Evolutionary conservation across 2,888 invertebrate genomes (phyloP).

Genomic region (Platerodrilus igneus): DNA sequence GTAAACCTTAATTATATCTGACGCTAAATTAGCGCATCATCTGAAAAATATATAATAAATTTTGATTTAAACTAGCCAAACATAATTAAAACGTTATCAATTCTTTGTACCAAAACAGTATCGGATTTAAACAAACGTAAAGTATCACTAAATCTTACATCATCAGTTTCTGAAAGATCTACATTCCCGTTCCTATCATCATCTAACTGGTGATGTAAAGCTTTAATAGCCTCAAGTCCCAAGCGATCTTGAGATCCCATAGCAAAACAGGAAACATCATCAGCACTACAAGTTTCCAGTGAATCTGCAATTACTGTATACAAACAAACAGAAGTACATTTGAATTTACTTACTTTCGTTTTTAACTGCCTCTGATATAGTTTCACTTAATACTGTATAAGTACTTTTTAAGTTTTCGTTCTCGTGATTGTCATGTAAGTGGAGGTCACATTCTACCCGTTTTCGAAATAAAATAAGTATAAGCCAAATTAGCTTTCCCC

Average conservation of each 20-base stretch:
- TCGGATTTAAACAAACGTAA: slow-evolving; percentile 1
- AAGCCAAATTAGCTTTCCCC: too few species aligned
- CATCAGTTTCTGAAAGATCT: slow-evolving; percentile 95
- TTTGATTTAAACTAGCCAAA: too few species aligned
- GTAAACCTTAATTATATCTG: too few species aligned
- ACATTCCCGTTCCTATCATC: slow-evolving; percentile 98
- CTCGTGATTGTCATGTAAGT: too few species aligned
- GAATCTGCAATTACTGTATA: slow-evolving; percentile 33
- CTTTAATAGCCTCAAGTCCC: slow-evolving; percentile 88
- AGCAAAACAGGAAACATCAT: slow-evolving; percentile 71
- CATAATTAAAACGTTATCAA: too few species aligned
- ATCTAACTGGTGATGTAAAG: slow-evolving; percentile 90
- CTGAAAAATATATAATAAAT: too few species aligned
- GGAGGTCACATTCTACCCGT: too few species aligned
- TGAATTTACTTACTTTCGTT: slow-evolving; percentile 53
- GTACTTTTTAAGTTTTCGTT: slow-evolving; percentile 40
- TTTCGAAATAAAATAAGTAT: too few species aligned
- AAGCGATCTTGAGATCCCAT: slow-evolving; percentile 72
- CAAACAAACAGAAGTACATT: too few species aligned
- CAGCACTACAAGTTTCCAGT: slow-evolving; percentile 54
- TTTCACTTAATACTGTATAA: slow-evolving; percentile 53
- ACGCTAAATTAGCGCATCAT: too few species aligned
- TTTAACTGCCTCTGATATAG: slow-evolving; percentile 55
- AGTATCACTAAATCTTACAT: slow-evolving; percentile 60
- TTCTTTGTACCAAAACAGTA: too few species aligned